phyloP scores from a whole-genome alignment of 2,113 vertebrate species.

The Spizaetus ornatus region DNA sequence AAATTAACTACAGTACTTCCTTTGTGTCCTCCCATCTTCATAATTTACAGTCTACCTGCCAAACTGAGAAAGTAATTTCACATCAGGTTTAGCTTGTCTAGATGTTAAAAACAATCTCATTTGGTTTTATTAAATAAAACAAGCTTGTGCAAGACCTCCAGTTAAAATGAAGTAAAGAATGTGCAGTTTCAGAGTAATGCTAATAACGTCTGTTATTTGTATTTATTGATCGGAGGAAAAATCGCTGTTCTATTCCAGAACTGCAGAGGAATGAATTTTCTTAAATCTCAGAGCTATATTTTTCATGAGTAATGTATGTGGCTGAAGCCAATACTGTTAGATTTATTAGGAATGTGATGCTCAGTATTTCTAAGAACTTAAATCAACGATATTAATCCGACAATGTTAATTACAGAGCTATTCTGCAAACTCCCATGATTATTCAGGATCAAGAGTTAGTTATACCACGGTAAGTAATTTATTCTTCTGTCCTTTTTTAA shows the following conservation, averaged over 20 bases:
- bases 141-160: not conserved
- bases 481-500: not conserved
- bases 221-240: not conserved
- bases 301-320: not conserved
- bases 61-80: not conserved
- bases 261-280: constrained; percentile 9
- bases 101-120: not conserved
- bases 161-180: not conserved
- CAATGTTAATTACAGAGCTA: not conserved
- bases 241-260: not conserved
- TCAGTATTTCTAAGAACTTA: not conserved
- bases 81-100: not conserved
- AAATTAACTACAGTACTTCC: not conserved
- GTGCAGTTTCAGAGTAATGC: not conserved
- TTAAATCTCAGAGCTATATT: not conserved
- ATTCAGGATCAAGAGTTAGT: not conserved
- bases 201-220: not conserved
- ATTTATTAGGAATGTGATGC: constrained; percentile 1
- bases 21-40: not conserved
- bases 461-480: not conserved
- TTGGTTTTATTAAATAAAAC: not conserved
- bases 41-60: not conserved
- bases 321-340: not conserved
- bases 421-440: not conserved
- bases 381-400: not conserved